A percentile compares a stretch with the other conserved stretches of the same genome.
phyloP scores from a whole-genome alignment of 1,140 invertebrate genomes.

The Lanistes nyassanus region DNA sequence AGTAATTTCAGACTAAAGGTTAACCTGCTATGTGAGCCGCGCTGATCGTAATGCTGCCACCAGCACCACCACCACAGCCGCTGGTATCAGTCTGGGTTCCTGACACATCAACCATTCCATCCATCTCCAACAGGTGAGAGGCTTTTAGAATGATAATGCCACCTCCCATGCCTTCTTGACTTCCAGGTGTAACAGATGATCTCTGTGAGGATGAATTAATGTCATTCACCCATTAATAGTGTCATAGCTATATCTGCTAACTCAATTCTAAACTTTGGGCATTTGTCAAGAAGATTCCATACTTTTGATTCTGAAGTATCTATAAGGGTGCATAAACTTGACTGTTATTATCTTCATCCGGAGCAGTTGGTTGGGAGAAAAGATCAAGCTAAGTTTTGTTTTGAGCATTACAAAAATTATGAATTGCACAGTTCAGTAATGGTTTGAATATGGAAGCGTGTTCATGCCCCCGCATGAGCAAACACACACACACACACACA shows the following conservation, averaged over 20 bases:
- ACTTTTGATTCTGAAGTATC: too few species aligned
- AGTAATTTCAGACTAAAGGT: not conserved
- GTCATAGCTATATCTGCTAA: too few species aligned
- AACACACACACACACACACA: not conserved
- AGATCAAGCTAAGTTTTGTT: too few species aligned
- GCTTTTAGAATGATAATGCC: conserved; percentile 46
- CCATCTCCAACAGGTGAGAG: conserved; percentile 41
- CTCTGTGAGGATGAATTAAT: not conserved
- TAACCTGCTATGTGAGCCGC: conserved; percentile 43
- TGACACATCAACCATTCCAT: conserved; percentile 46
- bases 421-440: too few species aligned
- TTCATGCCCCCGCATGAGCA: not conserved
- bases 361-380: too few species aligned
- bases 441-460: not conserved
- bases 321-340: too few species aligned
- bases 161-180: conserved; percentile 48
- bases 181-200: not conserved
- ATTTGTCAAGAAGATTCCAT: too few species aligned
- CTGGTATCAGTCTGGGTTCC: conserved; percentile 33
- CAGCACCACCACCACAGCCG: conserved; percentile 46
- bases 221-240: not conserved
- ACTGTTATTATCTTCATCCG: too few species aligned
- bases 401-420: too few species aligned
- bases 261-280: too few species aligned
- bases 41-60: conserved; percentile 31